Conservation (phyloP, 2,113 vertebrate genomes). For the Microtus richardsoni region DNA sequence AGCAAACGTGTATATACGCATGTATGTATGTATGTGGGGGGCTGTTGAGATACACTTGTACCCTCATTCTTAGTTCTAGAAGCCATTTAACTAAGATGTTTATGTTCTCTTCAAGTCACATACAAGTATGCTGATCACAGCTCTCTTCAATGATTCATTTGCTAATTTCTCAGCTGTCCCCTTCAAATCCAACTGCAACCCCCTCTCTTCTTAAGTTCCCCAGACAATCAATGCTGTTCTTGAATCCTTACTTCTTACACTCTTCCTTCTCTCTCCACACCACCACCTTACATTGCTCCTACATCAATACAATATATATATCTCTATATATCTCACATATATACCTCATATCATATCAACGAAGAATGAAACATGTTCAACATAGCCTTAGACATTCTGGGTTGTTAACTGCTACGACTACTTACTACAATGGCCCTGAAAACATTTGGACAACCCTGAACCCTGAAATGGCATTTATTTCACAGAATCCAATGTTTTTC, state of each 20-base stretch:
- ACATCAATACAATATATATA: background rate
- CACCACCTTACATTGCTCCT: background rate
- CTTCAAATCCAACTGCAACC: background rate
- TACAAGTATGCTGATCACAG: background rate
- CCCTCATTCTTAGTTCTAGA: background rate
- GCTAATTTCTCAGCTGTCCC: background rate
- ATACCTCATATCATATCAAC: background rate
- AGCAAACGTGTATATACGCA: background rate
- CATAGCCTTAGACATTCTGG: background rate
- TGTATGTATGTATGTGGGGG: background rate
- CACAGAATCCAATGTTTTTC: background rate
- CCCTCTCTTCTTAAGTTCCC: background rate
- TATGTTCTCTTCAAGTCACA: slow-evolving; percentile 30
- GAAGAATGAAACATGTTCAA: slow-evolving; percentile 3
- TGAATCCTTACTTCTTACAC: background rate
- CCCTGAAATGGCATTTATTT: background rate
- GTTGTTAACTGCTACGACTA: background rate
- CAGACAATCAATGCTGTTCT: background rate
- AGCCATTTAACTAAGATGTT: background rate
- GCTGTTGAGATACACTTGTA: slow-evolving; percentile 16
- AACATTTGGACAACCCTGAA: background rate
- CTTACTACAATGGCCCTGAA: background rate
- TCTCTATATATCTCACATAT: no score
- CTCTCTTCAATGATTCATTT: background rate
- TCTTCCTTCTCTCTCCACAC: background rate